Percentiles rank a stretch among this genome's conserved stretches.
These are phyloP conservation scores for Echinometra lucunter DNA, from an alignment of 53 echinoderm and acorn worm species.

Conservation along the genomic window DNA sequence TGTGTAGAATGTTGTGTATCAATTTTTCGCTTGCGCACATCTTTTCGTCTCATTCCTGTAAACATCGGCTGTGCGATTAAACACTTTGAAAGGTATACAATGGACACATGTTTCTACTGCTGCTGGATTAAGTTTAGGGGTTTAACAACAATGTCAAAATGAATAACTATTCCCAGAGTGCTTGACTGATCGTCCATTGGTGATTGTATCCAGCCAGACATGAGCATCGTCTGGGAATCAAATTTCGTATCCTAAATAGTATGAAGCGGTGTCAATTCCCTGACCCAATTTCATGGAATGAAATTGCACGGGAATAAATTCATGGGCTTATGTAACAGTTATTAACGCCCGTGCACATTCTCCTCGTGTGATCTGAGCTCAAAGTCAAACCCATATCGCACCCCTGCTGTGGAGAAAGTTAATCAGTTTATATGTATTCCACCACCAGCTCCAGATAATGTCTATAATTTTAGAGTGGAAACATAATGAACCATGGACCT, in stretches of 20 bases:
- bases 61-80: not conserved
- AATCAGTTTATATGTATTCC: not conserved
- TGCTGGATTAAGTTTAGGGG: too few species aligned
- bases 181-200: not conserved
- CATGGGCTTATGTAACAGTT: not conserved
- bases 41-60: not conserved
- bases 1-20: not conserved
- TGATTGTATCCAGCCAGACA: not conserved
- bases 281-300: not conserved
- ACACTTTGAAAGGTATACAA: too few species aligned
- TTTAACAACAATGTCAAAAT: not conserved
- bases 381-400: not conserved
- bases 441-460: not conserved
- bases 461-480: not conserved
- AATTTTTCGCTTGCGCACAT: not conserved
- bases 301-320: not conserved
- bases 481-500: constrained; percentile 9
- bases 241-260: not conserved
- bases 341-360: not conserved
- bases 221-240: not conserved
- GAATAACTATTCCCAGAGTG: not conserved
- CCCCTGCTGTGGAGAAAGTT: not conserved
- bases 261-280: not conserved
- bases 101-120: too few species aligned
- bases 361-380: not conserved